A percentile compares a stretch with the other conserved stretches of the same genome.
These are phyloP conservation scores for Agrotis clavis DNA, from an alignment of 2,888 invertebrate genomes.

Conservation along the genomic window DNA sequence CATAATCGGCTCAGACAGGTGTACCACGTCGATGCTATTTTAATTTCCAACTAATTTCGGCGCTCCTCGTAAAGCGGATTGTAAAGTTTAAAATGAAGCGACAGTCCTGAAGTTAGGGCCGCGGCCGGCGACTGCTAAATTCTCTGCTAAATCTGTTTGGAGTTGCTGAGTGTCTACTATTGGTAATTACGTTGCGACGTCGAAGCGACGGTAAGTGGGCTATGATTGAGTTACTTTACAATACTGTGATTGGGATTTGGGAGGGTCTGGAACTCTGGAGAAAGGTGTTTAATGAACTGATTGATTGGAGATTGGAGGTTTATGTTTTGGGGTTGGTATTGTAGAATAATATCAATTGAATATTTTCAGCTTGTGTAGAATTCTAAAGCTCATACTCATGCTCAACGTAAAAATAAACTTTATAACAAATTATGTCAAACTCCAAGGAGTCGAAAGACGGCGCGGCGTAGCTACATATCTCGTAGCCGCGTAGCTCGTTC, in stretches of 20 bases:
- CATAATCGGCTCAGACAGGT: constrained; percentile 88
- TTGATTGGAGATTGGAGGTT: constrained; percentile 8
- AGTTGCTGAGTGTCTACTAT: constrained; percentile 57
- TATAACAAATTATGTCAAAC: background rate
- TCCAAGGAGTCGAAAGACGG: background rate
- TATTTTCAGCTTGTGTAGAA: background rate
- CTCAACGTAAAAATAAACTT: background rate
- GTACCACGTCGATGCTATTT: constrained; percentile 76
- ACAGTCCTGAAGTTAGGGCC: constrained; percentile 68
- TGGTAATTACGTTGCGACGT: constrained; percentile 61
- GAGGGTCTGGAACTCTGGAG: background rate
- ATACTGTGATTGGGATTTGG: constrained; percentile 42
- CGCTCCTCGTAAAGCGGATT: constrained; percentile 85
- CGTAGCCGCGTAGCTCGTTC: constrained; percentile 27
- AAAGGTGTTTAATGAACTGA: constrained; percentile 30
- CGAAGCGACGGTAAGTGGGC: constrained; percentile 56
- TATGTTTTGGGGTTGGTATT: background rate
- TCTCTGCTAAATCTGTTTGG: constrained; percentile 67
- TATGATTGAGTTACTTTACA: constrained; percentile 59
- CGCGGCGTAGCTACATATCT: constrained; percentile 7
- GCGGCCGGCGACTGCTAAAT: constrained; percentile 65
- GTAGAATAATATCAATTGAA: background rate
- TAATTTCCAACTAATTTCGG: constrained; percentile 86
- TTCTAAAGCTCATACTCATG: too few relatives aligned
- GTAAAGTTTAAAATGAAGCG: constrained; percentile 83